Evolutionary conservation across 2,797 vertebrate genomes (phyloP).

Genomic region (Coccyzus lansbergi): DNA sequence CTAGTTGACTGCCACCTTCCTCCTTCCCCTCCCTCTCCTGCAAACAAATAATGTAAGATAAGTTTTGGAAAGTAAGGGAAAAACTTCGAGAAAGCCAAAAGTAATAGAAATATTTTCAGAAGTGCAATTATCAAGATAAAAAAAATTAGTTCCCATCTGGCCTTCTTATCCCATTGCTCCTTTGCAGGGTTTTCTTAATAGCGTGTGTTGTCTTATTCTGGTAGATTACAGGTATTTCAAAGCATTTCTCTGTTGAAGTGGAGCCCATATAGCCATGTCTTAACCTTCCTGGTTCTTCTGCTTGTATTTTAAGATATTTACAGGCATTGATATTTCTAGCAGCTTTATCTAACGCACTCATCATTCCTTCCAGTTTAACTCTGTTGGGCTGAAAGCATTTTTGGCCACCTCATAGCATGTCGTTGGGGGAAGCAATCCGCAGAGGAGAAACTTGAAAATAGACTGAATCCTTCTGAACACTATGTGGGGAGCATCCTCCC

Average conservation of each 20-base stretch:
- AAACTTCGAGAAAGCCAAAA: background rate
- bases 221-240: background rate
- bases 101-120: background rate
- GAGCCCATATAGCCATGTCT: background rate
- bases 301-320: background rate
- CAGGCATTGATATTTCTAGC: background rate
- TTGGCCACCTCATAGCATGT: background rate
- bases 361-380: background rate
- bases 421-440: background rate
- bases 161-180: background rate
- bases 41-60: background rate
- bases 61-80: slow-evolving; percentile 5
- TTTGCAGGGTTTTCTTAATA: background rate
- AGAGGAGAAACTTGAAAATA: background rate
- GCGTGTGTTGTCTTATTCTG: background rate
- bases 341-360: slow-evolving; percentile 2
- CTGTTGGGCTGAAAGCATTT: slow-evolving; percentile 13
- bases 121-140: background rate
- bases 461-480: background rate
- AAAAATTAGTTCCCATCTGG: background rate
- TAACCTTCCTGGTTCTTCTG: background rate
- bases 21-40: background rate
- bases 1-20: background rate
- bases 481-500: background rate
- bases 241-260: background rate